A percentile compares a stretch with the other conserved stretches of the same genome.
These are phyloP conservation scores for Torymus auratus DNA, from an alignment of 2,888 invertebrate genomes.

Conservation along the genomic window DNA sequence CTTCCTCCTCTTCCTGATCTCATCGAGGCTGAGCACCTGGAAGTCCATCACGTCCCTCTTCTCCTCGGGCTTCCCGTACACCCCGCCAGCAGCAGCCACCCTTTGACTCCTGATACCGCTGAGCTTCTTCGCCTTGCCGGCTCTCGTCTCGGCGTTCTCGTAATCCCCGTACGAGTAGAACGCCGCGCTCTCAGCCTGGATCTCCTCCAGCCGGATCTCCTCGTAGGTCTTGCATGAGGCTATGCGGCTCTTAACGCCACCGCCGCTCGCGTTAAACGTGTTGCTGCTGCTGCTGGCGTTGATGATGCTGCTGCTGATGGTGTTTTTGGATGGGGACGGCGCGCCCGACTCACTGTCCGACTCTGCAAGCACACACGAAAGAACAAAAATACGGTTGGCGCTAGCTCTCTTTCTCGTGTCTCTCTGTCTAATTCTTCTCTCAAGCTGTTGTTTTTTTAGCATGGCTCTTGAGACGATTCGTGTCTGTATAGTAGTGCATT, in stretches of 20 bases:
- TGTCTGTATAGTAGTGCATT: too few species aligned
- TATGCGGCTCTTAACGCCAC: conserved; percentile 69
- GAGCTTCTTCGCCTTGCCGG: conserved; percentile 14
- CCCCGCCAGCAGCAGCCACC: not conserved
- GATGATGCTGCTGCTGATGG: conserved; percentile 71
- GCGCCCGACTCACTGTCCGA: conserved; percentile 85
- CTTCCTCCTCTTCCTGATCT: conserved; percentile 73
- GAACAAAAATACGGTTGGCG: conserved; percentile 71
- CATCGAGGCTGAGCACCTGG: conserved; percentile 78
- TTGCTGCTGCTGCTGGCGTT: too few species aligned
- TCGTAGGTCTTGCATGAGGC: conserved; percentile 81
- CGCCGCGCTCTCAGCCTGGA: conserved; percentile 86
- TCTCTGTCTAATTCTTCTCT: conserved; percentile 38
- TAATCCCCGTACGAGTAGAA: conserved; percentile 81
- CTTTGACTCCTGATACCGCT: conserved; percentile 28
- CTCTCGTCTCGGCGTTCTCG: not conserved
- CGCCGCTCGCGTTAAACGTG: too few species aligned
- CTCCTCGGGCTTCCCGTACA: not conserved
- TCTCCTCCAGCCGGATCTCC: conserved; percentile 83
- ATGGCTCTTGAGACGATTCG: too few species aligned
- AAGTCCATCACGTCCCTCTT: conserved; percentile 72
- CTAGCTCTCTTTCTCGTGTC: too few species aligned
- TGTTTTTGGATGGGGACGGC: conserved; percentile 80
- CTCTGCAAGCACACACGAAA: conserved; percentile 83
- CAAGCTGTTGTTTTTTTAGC: conserved; percentile 11